phyloP scores from a whole-genome alignment of 2,888 invertebrate species.

The Thera britannica region DNA sequence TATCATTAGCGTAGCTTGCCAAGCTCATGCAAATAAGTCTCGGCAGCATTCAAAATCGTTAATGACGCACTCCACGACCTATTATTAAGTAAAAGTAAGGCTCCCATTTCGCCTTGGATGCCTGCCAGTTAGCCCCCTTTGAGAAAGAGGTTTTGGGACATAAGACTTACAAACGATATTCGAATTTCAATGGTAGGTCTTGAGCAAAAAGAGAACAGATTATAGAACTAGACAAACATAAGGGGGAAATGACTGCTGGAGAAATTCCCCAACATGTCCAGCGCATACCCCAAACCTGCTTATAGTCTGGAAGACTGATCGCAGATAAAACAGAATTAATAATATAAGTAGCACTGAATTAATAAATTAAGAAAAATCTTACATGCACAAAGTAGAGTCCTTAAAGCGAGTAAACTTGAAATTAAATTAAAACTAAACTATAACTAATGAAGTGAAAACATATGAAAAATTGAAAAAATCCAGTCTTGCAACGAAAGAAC shows the following conservation, averaged over 20 bases:
- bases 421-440: conserved; percentile 33
- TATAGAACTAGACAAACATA: too few relatives aligned
- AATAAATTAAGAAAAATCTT: conserved; percentile 16
- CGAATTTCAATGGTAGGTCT: background rate
- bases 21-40: background rate
- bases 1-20: too few relatives aligned
- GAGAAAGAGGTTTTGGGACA: conserved; percentile 42
- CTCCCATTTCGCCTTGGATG: conserved; percentile 73
- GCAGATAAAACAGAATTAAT: too few relatives aligned
- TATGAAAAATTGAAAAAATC: conserved; percentile 59
- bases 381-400: conserved; percentile 28
- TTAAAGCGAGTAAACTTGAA: conserved; percentile 26
- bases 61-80: conserved; percentile 54
- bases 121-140: conserved; percentile 63
- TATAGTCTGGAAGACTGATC: too few relatives aligned
- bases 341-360: background rate
- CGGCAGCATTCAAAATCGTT: conserved; percentile 30
- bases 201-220: too few relatives aligned
- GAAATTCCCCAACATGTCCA: too few relatives aligned
- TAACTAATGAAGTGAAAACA: conserved; percentile 30
- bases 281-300: too few relatives aligned
- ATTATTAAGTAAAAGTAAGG: conserved; percentile 63
- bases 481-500: conserved; percentile 59
- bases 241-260: too few relatives aligned
- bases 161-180: background rate